These are phyloP conservation scores for Eulimnadia texana DNA, from an alignment of 1,140 invertebrate species.

Conservation along the genomic window DNA sequence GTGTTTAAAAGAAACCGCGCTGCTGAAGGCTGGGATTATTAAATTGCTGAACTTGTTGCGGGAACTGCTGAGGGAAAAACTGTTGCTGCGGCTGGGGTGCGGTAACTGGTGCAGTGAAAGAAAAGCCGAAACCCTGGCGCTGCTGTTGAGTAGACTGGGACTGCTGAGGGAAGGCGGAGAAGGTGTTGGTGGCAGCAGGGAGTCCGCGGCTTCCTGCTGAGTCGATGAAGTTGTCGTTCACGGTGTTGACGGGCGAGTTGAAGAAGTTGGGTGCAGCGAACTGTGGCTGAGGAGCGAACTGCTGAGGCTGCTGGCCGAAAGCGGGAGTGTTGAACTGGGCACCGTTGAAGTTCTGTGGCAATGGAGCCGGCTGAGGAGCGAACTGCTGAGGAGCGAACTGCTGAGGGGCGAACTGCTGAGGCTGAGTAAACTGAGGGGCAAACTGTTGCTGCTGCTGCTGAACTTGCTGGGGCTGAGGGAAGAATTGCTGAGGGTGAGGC, in stretches of 20 bases:
- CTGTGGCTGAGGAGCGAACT: not conserved
- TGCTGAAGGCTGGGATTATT: not conserved
- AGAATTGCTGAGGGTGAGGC: not conserved
- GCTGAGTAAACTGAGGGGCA: not conserved
- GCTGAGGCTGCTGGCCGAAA: not conserved
- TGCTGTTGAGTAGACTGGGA: not conserved
- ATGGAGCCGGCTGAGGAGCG: not conserved
- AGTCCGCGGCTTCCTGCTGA: too few relatives aligned
- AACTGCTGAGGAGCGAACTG: not conserved
- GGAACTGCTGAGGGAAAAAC: slow-evolving; percentile 10
- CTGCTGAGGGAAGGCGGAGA: not conserved
- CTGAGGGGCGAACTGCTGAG: not conserved
- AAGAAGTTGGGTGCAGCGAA: too few relatives aligned
- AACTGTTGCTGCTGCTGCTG: not conserved
- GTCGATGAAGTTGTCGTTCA: not conserved
- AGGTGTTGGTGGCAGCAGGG: not conserved
- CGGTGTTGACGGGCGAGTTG: not conserved
- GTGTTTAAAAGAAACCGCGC: not conserved
- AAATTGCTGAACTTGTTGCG: not conserved
- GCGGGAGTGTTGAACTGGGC: not conserved
- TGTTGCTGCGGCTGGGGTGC: slow-evolving; percentile 13
- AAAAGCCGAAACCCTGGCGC: slow-evolving; percentile 9
- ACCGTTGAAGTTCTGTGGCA: too few relatives aligned
- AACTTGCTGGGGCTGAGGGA: not conserved
- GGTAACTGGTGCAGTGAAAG: slow-evolving; percentile 8